Evolutionary conservation across 2,113 vertebrate species (phyloP), one percentile per base, ranked within the genome.

Genomic region (Chauna torquata): DNA sequence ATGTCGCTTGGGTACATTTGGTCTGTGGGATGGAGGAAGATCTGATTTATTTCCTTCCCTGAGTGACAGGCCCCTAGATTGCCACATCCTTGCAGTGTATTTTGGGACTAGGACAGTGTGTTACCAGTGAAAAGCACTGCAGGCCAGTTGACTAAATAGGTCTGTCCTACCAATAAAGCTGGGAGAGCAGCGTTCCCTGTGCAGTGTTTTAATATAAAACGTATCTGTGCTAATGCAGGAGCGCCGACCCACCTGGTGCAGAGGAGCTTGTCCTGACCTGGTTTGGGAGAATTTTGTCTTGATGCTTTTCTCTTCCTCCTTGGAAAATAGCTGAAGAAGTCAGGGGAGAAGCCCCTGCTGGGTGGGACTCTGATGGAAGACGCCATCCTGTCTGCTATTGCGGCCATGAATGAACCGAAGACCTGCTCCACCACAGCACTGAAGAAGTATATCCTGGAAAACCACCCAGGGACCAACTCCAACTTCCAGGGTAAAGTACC

Each of bases 351-450:
- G 96, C 98, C 98, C 82, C 98, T 99, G 91, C 98, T 99, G 96
- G 98, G 98, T 83, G 99, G 99, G 40, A 98, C 98, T 72, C 95
- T 98, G 94, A 96, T 99, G 97, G 99, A 99, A 92, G 99, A 99
- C 3, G 99, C 99, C 80, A 99, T 99, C 97, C 98, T 99, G 49
- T 99, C 99, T 23, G 99, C 99, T 82, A 99, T 99, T 95, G 99
- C 98, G 42, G 99, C 99, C 97, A 99, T 99, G 99, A 99, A 99
- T 1, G 99, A 99, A 96, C 99, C 99, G 83, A 99, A 99, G 97
- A 99, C 99, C 92, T 99, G 99, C 97, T 99, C 99, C 94, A 99
- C 98, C 94, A 99, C 98, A 47, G 99, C 98, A 2, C 98, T 99
- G 95, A 99, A 99, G 98, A 99, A 98, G 95, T 99, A 99, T 92